Base-by-base conservation (phyloP, 1,140 invertebrate species). In the Ceratina australensis region DNA sequence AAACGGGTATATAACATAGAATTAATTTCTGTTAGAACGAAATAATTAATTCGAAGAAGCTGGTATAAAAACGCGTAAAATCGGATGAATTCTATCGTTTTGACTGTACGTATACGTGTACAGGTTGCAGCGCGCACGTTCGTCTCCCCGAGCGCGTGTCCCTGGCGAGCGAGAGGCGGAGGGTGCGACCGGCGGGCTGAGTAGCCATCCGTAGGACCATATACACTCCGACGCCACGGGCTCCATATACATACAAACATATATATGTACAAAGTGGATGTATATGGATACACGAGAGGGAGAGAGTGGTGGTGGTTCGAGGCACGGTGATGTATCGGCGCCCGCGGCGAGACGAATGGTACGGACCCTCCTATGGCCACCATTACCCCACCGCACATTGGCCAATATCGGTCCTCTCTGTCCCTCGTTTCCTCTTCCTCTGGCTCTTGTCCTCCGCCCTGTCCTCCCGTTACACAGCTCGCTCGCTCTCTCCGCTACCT, bases 271-370 rank as follows among this genome's bases (percentile, higher is more conserved):
- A 57, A 15, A 26, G 65, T 74, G 73, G 74, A 80, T 80, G 80
- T 86, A 85, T 80, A 86, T 87, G 87, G 82, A 89, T 87, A 86
- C 82, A 87, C 66, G 60, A n/a, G 61, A 75, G 81, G 20, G 66
- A 78, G 81, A 87, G n/a, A n/a, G n/a, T n/a, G n/a, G 66, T 84
- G 84, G 80, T 87, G 87, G 88, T 88, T 89, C 86, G 87, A 90
- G 85, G 86, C 68, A 89, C 86, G 85, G 87, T 91, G 90, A 91
- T 91, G 89, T 92, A 92, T 92, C 88, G 90, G 87, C 87, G 88
- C 88, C 89, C 87, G 86, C 86, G 87, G 90, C 87, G 88, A 91
- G 90, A 92, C 89, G 90, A 89, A 92, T 91, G 88, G 88, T 88
- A 84, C 86, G 76, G 85, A 89, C 88, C 84, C 86, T 89, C 87